Conservation (phyloP, 2,113 vertebrate genomes). For the Prionailurus viverrinus region DNA sequence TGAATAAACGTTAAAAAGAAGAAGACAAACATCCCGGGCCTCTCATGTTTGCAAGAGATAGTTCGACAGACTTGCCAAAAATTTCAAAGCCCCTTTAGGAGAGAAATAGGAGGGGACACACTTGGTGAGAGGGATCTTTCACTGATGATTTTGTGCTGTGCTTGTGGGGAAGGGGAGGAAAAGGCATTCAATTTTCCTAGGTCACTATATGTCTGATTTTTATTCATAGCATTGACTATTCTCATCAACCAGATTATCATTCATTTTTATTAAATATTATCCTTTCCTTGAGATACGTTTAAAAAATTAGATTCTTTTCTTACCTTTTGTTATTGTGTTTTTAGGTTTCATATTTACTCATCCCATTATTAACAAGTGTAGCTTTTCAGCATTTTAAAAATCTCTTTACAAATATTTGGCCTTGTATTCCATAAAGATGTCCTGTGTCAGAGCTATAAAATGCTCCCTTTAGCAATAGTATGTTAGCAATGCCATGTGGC, state of each 20-base stretch:
- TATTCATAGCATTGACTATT: neutral
- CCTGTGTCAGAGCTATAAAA: neutral
- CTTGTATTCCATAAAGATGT: neutral
- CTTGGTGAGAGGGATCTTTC: neutral
- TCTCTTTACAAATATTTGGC: neutral
- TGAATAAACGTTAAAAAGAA: too few relatives aligned
- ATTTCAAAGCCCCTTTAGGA: neutral
- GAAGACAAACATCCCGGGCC: neutral
- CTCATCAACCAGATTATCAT: neutral
- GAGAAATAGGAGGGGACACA: neutral
- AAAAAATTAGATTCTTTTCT: slow-evolving; percentile 36
- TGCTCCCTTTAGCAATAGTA: neutral
- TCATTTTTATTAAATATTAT: neutral
- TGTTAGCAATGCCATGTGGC: neutral
- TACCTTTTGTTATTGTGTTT: neutral
- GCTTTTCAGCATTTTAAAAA: slow-evolving; percentile 9
- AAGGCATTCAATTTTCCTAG: neutral
- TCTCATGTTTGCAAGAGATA: neutral
- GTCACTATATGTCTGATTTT: neutral
- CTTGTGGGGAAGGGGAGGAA: neutral
- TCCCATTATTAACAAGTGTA: neutral
- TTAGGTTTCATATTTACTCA: neutral
- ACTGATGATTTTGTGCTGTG: neutral
- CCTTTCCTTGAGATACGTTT: neutral
- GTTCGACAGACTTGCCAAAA: neutral